Evolutionary conservation across 2,888 invertebrate species (phyloP), one percentile per base, ranked within the genome.

Genomic region (Drosophila lacicola): DNA sequence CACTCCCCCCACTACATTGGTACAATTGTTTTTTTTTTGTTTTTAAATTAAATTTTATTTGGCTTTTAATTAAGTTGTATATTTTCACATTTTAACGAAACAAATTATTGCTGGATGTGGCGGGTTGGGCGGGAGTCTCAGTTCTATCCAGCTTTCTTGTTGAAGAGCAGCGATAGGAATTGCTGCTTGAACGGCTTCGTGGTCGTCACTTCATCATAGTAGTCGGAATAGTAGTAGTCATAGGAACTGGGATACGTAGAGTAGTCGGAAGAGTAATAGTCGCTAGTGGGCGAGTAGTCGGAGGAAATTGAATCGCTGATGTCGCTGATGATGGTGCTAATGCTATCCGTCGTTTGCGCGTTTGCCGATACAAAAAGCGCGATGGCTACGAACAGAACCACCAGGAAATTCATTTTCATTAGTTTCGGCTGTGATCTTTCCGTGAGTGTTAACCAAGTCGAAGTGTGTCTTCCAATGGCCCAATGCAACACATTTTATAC

Each of bases 1-100:
- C 42, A 21, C 8, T 14, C 17, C 41, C 4, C 29, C 13, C 14
- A 25, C 29, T 39, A 34, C 10, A 37, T 46, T 33, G 25, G 14
- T 10, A 4, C 29, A n/a, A 4, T 14, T 41, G 3, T 37, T n/a
- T 17, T 55, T 49, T 33, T 37, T 3, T 44, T 11, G 14, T 54
- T 49, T 67, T 70, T 63, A 67, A 61, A 42, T 69, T 61, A 63
- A 46, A 17, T 68, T 53, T 53, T 41, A 44, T 70, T 70, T 49
- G 10, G 11, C 3, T 29, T 4, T 29, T 4, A 45, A 67, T 51
- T 58, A 33, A 41, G 17, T 54, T 14, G 9, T 34, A 70, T 58
- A 74, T 74, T 83, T 82, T 82, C 79, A 79, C 80, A 77, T 77
- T 80, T 76, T 76, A 79, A 78, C 71, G 36, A 62, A 56, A 64